Percentiles rank a stretch among this genome's conserved stretches.
Evolutionary conservation across 1,140 invertebrate species (phyloP).

Genomic region (Drosophila nigrodunni): DNA sequence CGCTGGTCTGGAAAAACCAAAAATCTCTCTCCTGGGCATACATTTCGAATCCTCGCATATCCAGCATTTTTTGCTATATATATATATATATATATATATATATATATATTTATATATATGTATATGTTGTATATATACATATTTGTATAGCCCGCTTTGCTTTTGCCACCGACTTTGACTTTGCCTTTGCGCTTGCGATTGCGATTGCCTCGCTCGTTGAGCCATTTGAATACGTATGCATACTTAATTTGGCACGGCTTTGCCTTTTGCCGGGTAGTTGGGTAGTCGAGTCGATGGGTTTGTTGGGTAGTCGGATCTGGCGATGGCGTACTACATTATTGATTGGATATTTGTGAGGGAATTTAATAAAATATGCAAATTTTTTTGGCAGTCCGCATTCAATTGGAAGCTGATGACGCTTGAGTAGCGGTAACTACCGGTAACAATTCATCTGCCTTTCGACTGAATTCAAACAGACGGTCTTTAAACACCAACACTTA

Average conservation of each 20-base stretch:
- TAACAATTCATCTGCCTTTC: constrained; percentile 15
- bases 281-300: constrained; percentile 16
- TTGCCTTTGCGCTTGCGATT: not conserved
- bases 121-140: constrained; percentile 33
- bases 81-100: constrained; percentile 46
- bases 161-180: constrained; percentile 28
- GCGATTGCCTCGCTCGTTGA: constrained; percentile 40
- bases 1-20: constrained; percentile 67
- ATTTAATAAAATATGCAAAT: constrained; percentile 83
- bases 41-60: constrained; percentile 14
- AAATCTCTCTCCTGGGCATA: constrained; percentile 74
- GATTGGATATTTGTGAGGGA: constrained; percentile 80
- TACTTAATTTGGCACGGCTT: constrained; percentile 80
- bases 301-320: constrained; percentile 43
- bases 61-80: constrained; percentile 26
- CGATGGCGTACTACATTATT: constrained; percentile 76
- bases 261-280: constrained; percentile 31
- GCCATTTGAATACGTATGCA: constrained; percentile 81
- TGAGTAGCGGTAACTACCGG: constrained; percentile 31
- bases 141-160: constrained; percentile 51
- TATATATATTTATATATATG: constrained; percentile 45
- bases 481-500: no score
- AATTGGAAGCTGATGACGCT: constrained; percentile 50
- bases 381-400: constrained; percentile 57
- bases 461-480: not conserved